Percentiles rank a stretch among this genome's conserved stretches.
Conservation (phyloP, 64 coral and sea anemone species). For the Montipora cactus region DNA sequence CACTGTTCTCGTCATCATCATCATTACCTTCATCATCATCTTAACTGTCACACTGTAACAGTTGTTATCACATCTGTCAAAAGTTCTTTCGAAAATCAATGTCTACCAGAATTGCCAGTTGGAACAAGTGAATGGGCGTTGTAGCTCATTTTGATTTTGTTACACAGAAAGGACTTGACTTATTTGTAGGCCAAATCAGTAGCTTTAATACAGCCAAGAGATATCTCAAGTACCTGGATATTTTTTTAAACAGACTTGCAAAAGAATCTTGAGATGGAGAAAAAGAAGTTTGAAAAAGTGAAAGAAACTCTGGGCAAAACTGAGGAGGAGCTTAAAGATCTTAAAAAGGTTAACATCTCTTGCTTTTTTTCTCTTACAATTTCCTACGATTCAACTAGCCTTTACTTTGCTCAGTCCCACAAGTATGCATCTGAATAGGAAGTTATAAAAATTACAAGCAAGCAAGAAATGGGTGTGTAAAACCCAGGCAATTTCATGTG, state of each 20-base stretch:
- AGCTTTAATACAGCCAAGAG: not conserved
- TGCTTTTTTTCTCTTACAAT: not conserved
- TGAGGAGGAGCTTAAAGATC: constrained; percentile 94
- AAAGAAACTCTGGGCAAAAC: constrained; percentile 88
- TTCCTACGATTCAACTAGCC: too few relatives aligned
- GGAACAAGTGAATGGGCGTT: too few relatives aligned
- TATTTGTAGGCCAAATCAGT: too few relatives aligned
- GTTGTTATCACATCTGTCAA: not conserved
- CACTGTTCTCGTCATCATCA: not conserved
- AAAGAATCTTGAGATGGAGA: constrained; percentile 97
- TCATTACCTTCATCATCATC: not conserved
- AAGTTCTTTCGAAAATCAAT: not conserved
- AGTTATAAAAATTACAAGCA: too few relatives aligned
- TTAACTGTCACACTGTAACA: not conserved
- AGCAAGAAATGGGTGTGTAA: too few relatives aligned
- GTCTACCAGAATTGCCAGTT: too few relatives aligned
- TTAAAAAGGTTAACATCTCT: constrained; percentile 83
- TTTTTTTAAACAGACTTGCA: constrained; percentile 58
- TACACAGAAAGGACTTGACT: too few relatives aligned
- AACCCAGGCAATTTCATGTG: too few relatives aligned
- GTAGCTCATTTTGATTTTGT: too few relatives aligned
- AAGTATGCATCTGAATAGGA: too few relatives aligned
- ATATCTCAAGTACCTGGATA: too few relatives aligned
- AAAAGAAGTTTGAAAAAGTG: constrained; percentile 90
- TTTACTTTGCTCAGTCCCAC: too few relatives aligned